Evolutionary conservation across 2,888 invertebrate genomes (phyloP).

Genomic region (Drosophila meridiana): DNA sequence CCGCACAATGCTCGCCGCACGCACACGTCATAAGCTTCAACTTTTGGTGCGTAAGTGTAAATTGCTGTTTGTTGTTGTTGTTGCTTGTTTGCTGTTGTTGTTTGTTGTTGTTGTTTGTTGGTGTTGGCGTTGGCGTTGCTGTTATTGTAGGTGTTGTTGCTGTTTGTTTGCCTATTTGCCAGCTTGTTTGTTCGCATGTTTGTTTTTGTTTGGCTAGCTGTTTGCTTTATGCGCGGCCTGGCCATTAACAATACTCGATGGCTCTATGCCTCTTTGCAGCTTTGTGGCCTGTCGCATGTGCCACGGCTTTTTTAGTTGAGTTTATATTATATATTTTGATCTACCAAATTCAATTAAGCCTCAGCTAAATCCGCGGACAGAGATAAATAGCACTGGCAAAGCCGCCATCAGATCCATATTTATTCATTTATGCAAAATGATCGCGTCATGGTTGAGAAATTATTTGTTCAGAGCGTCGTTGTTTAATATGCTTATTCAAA

Average conservation of each 20-base stretch:
- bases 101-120: slow-evolving; percentile 31
- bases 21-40: slow-evolving; percentile 73
- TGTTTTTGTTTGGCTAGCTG: slow-evolving; percentile 62
- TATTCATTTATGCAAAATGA: slow-evolving; percentile 74
- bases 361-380: not conserved
- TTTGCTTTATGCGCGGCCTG: slow-evolving; percentile 70
- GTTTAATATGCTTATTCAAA: slow-evolving; percentile 67
- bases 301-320: not conserved
- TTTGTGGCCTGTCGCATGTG: slow-evolving; percentile 40
- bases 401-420: slow-evolving; percentile 33
- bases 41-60: slow-evolving; percentile 79
- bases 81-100: slow-evolving; percentile 28
- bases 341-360: slow-evolving; percentile 23
- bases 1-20: slow-evolving; percentile 27
- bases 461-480: slow-evolving; percentile 12
- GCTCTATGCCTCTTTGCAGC: slow-evolving; percentile 37
- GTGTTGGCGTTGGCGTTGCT: slow-evolving; percentile 49
- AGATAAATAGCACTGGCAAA: slow-evolving; percentile 28
- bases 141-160: slow-evolving; percentile 27
- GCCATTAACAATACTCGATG: slow-evolving; percentile 73
- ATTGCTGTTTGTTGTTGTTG: slow-evolving; percentile 69
- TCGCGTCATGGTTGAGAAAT: slow-evolving; percentile 15
- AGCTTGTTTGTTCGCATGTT: slow-evolving; percentile 64
- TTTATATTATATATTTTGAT: not conserved
- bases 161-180: slow-evolving; percentile 55